Conservation (phyloP, 2,888 invertebrate genomes). For the Galeopsomyia nigrocyanea region DNA sequence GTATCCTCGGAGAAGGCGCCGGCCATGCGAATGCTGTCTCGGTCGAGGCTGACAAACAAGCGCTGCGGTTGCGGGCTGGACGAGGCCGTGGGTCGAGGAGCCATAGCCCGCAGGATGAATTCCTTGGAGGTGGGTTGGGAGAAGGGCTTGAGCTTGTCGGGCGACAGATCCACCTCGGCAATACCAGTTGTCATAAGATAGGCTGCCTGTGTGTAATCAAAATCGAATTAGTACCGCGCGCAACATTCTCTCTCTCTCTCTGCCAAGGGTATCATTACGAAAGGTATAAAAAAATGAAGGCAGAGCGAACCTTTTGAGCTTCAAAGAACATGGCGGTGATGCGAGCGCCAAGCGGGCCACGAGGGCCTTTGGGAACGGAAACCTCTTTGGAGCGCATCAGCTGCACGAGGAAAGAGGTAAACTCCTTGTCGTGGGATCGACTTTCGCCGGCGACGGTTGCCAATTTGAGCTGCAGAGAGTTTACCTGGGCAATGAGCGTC, state of each 20-base stretch:
- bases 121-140: conserved; percentile 75
- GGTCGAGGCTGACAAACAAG: conserved; percentile 78
- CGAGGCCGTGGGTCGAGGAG: conserved; percentile 74
- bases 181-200: conserved; percentile 69
- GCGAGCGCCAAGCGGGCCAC: conserved; percentile 72
- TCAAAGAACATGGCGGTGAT: conserved; percentile 74
- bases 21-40: conserved; percentile 79
- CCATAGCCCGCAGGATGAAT: conserved; percentile 75
- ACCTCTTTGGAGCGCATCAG: conserved; percentile 75
- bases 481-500: conserved; percentile 70
- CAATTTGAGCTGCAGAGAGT: conserved; percentile 73
- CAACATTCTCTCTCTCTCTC: too few species aligned
- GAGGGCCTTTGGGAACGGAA: conserved; percentile 72
- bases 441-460: background rate
- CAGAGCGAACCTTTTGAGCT: conserved; percentile 70
- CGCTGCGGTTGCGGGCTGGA: conserved; percentile 77
- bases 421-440: conserved; percentile 65
- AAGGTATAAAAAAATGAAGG: background rate
- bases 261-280: too few species aligned
- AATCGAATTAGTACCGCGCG: background rate
- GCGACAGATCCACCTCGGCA: conserved; percentile 56
- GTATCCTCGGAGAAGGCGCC: conserved; percentile 87
- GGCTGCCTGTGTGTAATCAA: conserved; percentile 68
- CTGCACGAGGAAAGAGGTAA: conserved; percentile 68
- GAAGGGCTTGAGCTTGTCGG: conserved; percentile 67